Conservation (phyloP, 2,888 invertebrate species). For the Lydus trimaculatus region DNA sequence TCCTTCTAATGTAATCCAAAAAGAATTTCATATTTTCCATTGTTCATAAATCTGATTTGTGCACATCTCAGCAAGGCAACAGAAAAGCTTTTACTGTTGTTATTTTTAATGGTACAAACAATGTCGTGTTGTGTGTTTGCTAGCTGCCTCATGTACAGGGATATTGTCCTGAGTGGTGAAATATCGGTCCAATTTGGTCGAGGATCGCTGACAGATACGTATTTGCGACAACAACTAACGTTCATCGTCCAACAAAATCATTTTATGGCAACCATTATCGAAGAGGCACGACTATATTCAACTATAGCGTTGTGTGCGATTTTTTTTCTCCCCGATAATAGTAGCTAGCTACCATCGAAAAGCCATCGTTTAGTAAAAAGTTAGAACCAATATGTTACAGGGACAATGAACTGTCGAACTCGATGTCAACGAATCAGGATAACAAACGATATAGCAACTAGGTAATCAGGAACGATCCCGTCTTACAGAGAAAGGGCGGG, state of each 20-base stretch:
- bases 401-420: conserved; percentile 61
- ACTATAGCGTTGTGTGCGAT: neutral
- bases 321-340: neutral
- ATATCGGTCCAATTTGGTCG: conserved; percentile 5
- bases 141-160: neutral
- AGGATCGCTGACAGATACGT: conserved; percentile 17
- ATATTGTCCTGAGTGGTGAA: neutral
- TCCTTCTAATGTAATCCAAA: neutral
- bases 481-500: conserved; percentile 62
- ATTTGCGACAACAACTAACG: conserved; percentile 6
- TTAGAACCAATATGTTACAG: conserved; percentile 57
- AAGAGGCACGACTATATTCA: neutral
- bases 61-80: neutral
- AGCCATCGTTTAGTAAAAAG: conserved; percentile 20
- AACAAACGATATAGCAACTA: conserved; percentile 57
- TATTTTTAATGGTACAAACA: conserved; percentile 7
- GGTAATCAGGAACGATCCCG: conserved; percentile 60
- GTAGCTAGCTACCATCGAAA: conserved; percentile 1
- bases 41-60: neutral
- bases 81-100: conserved; percentile 2
- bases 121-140: neutral
- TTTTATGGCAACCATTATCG: conserved; percentile 24
- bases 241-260: conserved; percentile 15
- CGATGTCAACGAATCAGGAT: conserved; percentile 60
- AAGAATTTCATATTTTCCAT: neutral